These are phyloP conservation scores for Erpobdella octoculata DNA, from an alignment of 2,888 invertebrate species.

Conservation along the genomic window DNA sequence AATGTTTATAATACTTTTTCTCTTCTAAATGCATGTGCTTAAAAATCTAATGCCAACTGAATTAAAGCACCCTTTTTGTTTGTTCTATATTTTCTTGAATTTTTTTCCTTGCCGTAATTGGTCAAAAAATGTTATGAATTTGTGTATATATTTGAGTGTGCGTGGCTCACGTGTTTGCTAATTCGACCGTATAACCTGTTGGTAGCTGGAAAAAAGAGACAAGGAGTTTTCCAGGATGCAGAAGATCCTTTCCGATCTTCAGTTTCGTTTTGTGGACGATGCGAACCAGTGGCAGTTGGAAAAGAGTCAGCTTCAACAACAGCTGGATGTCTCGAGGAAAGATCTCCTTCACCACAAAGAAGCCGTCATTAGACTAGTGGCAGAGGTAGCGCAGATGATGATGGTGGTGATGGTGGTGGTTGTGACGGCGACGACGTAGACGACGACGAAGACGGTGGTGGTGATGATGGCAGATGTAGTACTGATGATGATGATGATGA, in stretches of 20 bases:
- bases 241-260: constrained; percentile 40
- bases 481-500: constrained; percentile 18
- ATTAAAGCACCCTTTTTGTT: too few relatives aligned
- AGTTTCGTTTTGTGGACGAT: constrained; percentile 41
- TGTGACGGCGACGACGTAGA: constrained; percentile 15
- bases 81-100: too few relatives aligned
- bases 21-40: too few relatives aligned
- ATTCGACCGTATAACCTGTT: too few relatives aligned
- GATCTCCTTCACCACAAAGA: constrained; percentile 41
- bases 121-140: too few relatives aligned
- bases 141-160: too few relatives aligned
- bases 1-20: too few relatives aligned
- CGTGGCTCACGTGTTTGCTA: too few relatives aligned
- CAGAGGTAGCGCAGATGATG: constrained; percentile 38
- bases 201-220: constrained; percentile 37
- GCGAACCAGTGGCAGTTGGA: constrained; percentile 42
- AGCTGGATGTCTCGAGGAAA: constrained; percentile 41
- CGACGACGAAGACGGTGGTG: constrained; percentile 20
- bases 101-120: too few relatives aligned
- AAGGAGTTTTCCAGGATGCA: constrained; percentile 39
- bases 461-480: constrained; percentile 24
- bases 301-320: constrained; percentile 40
- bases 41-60: too few relatives aligned
- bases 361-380: constrained; percentile 42
- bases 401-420: constrained; percentile 18